Evolutionary conservation across 2,797 vertebrate genomes (phyloP), one percentile per base, ranked within the genome.

Genomic region (Ptychobarbus kaznakovi): DNA sequence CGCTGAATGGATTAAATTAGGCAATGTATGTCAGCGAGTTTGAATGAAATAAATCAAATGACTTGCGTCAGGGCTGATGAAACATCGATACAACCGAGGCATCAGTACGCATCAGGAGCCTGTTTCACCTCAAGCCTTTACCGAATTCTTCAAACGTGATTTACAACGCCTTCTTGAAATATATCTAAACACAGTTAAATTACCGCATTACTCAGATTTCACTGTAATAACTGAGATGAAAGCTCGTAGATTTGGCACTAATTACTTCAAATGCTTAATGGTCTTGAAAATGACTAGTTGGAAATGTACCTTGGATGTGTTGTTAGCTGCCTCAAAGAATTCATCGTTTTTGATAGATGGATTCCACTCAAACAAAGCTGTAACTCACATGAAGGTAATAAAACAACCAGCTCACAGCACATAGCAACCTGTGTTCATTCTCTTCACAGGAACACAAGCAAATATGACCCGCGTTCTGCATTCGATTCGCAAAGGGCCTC

Each of bases 261-360:
- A 96, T 96, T 96, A 96, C 95, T 95, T 95, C 86, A 95, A 95
- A 96, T 97, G 96, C 95, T 94, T 96, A 96, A 97, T 96, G 94
- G 96, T 93, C 96, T 96, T 96, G 95, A 96, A 96, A 96, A 96
- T 95, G 95, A 96, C 96, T 96, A 94, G 93, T 96, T 96, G 96
- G 95, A 96, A 96, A 96, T 96, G 96, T 96, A 96, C 96, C 95
- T 95, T 95, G 96, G 95, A 95, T 96, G 96, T 96, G 96, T 95
- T 95, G 95, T 96, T 96, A 95, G 93, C 95, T 96, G 87, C 81
- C 94, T 96, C 96, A 94, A 95, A 95, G 95, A 95, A 96, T 96
- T 96, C 96, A 96, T 95, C 95, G 92, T 94, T 95, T 96, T 96
- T 96, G 96, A 93, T 88, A 83, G 93, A 97, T 95, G 95, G 95